Base-by-base conservation (phyloP, 2,888 invertebrate species). In the Platycnemis pennipes region DNA sequence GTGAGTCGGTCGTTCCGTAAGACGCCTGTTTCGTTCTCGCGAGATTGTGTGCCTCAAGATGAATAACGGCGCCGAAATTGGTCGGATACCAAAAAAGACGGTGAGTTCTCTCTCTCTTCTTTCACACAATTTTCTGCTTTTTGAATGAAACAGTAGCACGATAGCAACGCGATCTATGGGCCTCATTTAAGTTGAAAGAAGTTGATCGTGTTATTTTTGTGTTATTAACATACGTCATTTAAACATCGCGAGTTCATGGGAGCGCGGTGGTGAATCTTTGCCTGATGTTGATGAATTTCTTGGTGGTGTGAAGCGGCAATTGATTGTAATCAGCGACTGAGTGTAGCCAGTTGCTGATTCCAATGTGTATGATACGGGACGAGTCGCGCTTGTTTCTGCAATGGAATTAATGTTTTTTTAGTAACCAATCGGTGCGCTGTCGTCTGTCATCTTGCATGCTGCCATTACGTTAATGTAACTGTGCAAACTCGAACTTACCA, bases 81-180 rank as follows among this genome's bases (percentile, higher is more conserved):
- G 42, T 44, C 91, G 91, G 37, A 63, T 44, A n/a, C n/a, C 91
- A 13, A 91, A 44, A 63, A 91, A 91, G 63, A 63, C 63, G 77
- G 77, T 77, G 77, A 77, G 77, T 77, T 11, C 4, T 8, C 37
- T 37, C 77, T 77, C 37, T 77, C 31, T 77, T 13, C 31, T 22
- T 77, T 37, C 31, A 16, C 0, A 0, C 11, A n/a, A 77, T 37
- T 31, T 77, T 1, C 3, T n/a, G 4, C 22, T 26, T 63, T 63
- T 7, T 26, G n/a, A 26, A 26, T 26, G 63, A 7, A 49, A 63
- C 63, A 4, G 7, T 63, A 26, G 4, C 4, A 26, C n/a, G 26
- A n/a, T 8, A 63, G 26, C 8, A 63, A n/a, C 7, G 2, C 63
- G 22, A n/a, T 63, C 63, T n/a, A 19, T 63, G 63, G 26, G 13